Base-by-base conservation (phyloP, 2,888 invertebrate genomes). In the Psylliodes chrysocephalus region DNA sequence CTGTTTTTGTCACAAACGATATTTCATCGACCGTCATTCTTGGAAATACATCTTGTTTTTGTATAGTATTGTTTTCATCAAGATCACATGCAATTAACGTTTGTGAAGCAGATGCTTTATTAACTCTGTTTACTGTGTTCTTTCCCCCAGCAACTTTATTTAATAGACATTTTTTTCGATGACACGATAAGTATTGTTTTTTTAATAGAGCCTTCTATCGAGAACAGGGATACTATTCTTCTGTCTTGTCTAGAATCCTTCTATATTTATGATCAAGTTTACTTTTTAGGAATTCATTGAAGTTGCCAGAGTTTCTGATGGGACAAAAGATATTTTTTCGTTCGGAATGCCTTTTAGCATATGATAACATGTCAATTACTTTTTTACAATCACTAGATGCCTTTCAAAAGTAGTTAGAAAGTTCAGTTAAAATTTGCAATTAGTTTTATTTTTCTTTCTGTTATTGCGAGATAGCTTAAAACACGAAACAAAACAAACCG, bases 321-420 rank as follows among this genome's bases (percentile, higher is more conserved):
- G 64, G 40, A 52, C 51, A 25, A 42, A 64, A 63, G 22, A 55
- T 63, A 51, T 25, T 63, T 60, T 61, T 56, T 38, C 57, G 42
- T 65, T 65, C 57, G 0, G 3, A 2, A 12, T 64, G 49, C n/a
- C 54, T 59, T 63, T 64, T 69, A 10, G 63, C 63, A 42, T 56
- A 63, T 14, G 30, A 44, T 47, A 70, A 53, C 33, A 64, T 33
- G 19, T 67, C 64, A 44, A 8, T 5, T 7, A 69, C 60, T 33
- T 55, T 47, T 60, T 52, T 51, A 42, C 18, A 42, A 18, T 69
- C 67, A n/a, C 60, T 30, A 67, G 56, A 61, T 69, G 66, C 1
- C 67, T 44, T 44, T 60, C 63, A 56, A 63, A 69, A 60, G 64
- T 64, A 35, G 69, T 69, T 19, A 69, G 63, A 1, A 56, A 19